phyloP scores from a whole-genome alignment of 2,888 invertebrate species.

The Glaucopsyche alexis region DNA sequence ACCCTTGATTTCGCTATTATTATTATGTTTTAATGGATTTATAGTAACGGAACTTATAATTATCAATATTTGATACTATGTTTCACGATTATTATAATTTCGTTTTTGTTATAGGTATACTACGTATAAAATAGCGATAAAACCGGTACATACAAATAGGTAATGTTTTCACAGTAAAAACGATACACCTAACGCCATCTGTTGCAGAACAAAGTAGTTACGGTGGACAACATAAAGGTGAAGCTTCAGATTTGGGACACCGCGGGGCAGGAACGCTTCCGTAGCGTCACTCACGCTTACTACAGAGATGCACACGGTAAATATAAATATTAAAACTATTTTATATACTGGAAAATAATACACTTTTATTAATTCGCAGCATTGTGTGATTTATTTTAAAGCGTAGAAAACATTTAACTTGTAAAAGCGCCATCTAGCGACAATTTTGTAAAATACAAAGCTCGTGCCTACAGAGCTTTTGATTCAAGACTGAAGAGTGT shows the following conservation, averaged over 20 bases:
- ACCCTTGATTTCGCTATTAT: too few species aligned
- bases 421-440: not conserved
- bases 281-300: slow-evolving; percentile 96
- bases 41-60: too few species aligned
- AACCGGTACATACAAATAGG: too few species aligned
- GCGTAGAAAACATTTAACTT: too few species aligned
- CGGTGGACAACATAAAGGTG: slow-evolving; percentile 90
- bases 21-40: too few species aligned
- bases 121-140: too few species aligned
- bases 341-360: too few species aligned
- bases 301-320: slow-evolving; percentile 96
- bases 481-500: not conserved
- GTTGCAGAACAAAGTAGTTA: slow-evolving; percentile 89
- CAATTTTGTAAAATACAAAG: not conserved
- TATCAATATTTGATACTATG: too few species aligned
- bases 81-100: too few species aligned
- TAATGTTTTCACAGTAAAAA: not conserved
- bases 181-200: slow-evolving; percentile 67
- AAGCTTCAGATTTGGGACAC: slow-evolving; percentile 99
- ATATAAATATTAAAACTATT: not conserved
- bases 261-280: slow-evolving; percentile 95
- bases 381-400: too few species aligned
- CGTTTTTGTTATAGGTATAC: too few species aligned
- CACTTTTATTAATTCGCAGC: too few species aligned
- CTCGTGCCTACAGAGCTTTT: not conserved